Conservation (phyloP, 2,113 vertebrate species). For the Lontra canadensis region DNA sequence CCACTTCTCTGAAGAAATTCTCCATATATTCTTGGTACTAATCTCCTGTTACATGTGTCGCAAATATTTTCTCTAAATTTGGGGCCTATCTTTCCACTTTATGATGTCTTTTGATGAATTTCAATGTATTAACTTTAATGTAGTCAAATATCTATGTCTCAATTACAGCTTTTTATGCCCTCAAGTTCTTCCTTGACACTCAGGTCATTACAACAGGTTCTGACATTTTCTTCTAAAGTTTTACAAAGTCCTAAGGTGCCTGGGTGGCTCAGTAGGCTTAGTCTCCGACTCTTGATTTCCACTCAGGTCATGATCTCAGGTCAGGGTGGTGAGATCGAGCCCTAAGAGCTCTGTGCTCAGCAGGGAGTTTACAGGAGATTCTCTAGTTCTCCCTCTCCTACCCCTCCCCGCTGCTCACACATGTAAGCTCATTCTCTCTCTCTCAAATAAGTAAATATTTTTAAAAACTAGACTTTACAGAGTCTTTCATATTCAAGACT, state of each 20-base stretch:
- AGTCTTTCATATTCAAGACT: not conserved
- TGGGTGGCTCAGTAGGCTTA: not conserved
- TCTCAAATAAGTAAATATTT: not conserved
- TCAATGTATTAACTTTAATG: not conserved
- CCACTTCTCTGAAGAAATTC: not conserved
- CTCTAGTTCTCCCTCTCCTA: not conserved
- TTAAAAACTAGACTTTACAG: not conserved
- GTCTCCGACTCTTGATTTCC: not conserved
- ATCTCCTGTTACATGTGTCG: not conserved
- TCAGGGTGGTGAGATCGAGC: not conserved
- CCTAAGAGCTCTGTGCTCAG: not conserved
- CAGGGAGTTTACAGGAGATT: not conserved
- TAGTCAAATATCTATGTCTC: not conserved
- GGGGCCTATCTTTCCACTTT: not conserved
- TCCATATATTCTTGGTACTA: not conserved
- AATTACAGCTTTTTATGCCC: not conserved
- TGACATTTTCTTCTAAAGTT: not conserved
- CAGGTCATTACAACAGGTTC: not conserved
- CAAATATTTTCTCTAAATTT: not conserved
- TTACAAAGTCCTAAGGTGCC: not conserved
- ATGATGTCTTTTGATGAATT: not conserved
- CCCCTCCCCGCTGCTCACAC: not conserved
- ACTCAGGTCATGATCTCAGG: not conserved
- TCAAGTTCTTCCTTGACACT: not conserved
- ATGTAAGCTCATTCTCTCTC: not conserved